phyloP scores from a whole-genome alignment of 92 coral and sea anemone genomes.

The Heliopora coerulea region DNA sequence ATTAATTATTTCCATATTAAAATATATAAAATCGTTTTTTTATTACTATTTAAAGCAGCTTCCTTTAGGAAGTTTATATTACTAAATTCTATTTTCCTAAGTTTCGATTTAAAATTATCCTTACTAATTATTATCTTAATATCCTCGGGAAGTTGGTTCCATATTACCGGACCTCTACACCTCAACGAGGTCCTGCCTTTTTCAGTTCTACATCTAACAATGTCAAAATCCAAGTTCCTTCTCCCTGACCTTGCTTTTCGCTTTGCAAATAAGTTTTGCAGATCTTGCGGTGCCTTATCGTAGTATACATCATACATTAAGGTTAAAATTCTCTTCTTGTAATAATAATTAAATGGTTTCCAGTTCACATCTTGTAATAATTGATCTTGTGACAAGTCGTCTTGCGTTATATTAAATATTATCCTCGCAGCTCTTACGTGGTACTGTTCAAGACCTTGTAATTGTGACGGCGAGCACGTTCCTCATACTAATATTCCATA shows the following conservation, averaged over 20 bases:
- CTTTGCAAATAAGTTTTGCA: conserved; percentile 18
- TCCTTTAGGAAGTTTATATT: not conserved
- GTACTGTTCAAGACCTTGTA: conserved; percentile 17
- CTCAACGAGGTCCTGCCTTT: conserved; percentile 26
- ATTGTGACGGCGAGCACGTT: conserved; percentile 36
- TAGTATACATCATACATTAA: conserved; percentile 15
- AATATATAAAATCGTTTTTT: not conserved
- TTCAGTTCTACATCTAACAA: conserved; percentile 39
- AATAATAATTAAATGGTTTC: conserved; percentile 18
- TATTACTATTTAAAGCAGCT: not conserved
- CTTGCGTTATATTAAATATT: conserved; percentile 10
- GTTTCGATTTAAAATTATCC: conserved; percentile 20
- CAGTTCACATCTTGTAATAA: conserved; percentile 12
- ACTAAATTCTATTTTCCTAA: conserved; percentile 1
- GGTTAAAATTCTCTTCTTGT: conserved; percentile 32
- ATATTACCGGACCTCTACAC: conserved; percentile 38
- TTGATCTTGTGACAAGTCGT: not conserved
- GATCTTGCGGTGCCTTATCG: not conserved
- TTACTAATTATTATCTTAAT: conserved; percentile 12
- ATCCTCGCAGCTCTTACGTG: conserved; percentile 40
- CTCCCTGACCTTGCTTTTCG: not conserved
- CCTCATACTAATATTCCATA: conserved; percentile 51
- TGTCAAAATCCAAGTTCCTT: conserved; percentile 29
- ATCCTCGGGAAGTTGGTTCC: conserved; percentile 43
- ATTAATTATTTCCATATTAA: conserved; percentile 4